A percentile compares a stretch with the other conserved stretches of the same genome.
Evolutionary conservation across 2,797 vertebrate species (phyloP).

Genomic region (Tympanoctomys barrerae): DNA sequence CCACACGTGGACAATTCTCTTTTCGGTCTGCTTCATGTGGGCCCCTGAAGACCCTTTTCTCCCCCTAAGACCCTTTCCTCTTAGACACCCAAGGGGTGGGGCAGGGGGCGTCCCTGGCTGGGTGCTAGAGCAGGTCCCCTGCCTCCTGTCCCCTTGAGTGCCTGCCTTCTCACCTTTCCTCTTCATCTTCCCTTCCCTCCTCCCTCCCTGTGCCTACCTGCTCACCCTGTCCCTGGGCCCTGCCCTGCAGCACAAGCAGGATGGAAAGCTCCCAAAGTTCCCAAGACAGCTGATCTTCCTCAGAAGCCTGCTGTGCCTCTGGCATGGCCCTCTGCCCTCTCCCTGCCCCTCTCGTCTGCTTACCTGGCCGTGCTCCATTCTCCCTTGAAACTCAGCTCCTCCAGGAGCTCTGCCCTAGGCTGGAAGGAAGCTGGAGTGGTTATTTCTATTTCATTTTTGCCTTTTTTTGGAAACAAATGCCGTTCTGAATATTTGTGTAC

Average conservation of each 20-base stretch:
- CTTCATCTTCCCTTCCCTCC: too few relatives aligned
- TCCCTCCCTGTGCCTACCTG: neutral
- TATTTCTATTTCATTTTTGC: neutral
- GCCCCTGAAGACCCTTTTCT: neutral
- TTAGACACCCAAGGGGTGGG: neutral
- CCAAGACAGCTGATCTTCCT: neutral
- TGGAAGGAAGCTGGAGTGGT: neutral
- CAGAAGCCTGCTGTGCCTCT: accelerated
- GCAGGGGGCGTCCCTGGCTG: neutral
- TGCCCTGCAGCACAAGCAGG: neutral
- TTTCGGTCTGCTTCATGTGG: neutral
- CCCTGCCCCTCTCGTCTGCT: neutral
- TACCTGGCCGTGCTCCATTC: neutral
- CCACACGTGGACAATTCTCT: accelerated
- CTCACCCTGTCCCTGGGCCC: neutral
- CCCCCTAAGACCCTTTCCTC: neutral
- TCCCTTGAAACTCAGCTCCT: neutral
- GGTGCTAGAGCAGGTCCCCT: neutral
- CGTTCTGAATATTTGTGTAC: neutral
- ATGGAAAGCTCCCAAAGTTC: neutral
- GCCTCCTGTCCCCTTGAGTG: too few relatives aligned
- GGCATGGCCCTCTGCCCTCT: neutral
- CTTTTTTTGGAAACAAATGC: neutral
- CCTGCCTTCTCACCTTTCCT: neutral
- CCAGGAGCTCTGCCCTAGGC: neutral